Conservation (phyloP, 2,113 vertebrate genomes). For the Arvicanthis niloticus region DNA sequence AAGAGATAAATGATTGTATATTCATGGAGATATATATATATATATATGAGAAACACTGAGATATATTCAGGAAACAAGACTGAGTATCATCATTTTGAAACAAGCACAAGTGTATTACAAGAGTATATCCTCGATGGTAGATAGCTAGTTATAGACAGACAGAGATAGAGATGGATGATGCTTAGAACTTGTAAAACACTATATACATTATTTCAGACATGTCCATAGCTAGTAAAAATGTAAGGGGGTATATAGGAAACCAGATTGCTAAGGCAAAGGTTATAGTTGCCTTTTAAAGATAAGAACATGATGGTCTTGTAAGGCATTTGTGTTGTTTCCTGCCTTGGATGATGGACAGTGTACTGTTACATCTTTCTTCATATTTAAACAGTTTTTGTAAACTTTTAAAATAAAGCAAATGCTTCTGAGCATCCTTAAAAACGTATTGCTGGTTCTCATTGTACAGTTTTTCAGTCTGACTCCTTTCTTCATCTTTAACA, state of each 20-base stretch:
- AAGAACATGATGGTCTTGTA: background rate
- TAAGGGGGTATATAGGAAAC: background rate
- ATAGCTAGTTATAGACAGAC: background rate
- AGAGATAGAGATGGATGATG: background rate
- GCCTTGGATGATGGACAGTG: background rate
- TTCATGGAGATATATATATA: no score
- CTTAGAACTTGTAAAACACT: slow-evolving; percentile 15
- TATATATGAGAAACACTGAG: background rate
- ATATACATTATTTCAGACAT: background rate
- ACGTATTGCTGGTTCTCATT: background rate
- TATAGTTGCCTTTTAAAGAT: background rate
- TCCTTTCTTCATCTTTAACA: slow-evolving; percentile 79
- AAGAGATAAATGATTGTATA: background rate
- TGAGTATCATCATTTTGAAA: slow-evolving; percentile 12
- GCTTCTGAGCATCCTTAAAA: background rate
- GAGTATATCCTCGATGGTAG: background rate
- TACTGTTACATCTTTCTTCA: background rate
- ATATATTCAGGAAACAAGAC: background rate
- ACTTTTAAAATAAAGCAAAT: slow-evolving; percentile 36
- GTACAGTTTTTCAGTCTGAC: background rate
- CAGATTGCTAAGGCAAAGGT: background rate
- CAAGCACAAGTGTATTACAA: background rate
- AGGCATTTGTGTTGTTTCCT: background rate
- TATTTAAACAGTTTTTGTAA: background rate
- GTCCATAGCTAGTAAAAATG: background rate